phyloP scores from a whole-genome alignment of 2,888 invertebrate species.

The Brenthis daphne region DNA sequence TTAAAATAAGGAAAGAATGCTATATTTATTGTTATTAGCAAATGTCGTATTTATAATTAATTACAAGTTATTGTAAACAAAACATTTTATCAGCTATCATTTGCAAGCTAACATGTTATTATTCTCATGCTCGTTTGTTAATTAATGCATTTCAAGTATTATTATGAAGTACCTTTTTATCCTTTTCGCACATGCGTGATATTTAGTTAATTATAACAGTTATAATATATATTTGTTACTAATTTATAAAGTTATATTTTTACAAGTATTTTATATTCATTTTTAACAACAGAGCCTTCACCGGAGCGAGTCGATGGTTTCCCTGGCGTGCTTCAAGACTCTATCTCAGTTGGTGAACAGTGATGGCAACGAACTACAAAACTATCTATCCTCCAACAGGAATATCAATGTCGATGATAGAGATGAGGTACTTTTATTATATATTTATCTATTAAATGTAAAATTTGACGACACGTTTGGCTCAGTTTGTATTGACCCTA shows the following conservation, averaged over 20 bases:
- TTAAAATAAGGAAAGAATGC: too few relatives aligned
- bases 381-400: slow-evolving; percentile 91
- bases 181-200: background rate
- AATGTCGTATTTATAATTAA: too few relatives aligned
- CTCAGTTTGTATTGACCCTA: too few relatives aligned
- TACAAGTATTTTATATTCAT: slow-evolving; percentile 21
- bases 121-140: too few relatives aligned
- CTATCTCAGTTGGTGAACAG: slow-evolving; percentile 90
- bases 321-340: slow-evolving; percentile 90
- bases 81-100: too few relatives aligned
- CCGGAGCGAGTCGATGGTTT: slow-evolving; percentile 95
- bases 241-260: background rate
- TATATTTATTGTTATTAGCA: too few relatives aligned
- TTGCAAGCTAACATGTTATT: too few relatives aligned
- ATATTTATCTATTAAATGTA: background rate
- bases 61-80: too few relatives aligned
- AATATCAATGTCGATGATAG: slow-evolving; percentile 92
- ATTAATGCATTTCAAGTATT: too few relatives aligned
- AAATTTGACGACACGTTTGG: background rate
- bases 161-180: too few relatives aligned
- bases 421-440: slow-evolving; percentile 87
- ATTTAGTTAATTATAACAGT: background rate
- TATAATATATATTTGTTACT: too few relatives aligned
- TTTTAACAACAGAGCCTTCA: slow-evolving; percentile 87
- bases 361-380: slow-evolving; percentile 90